phyloP scores from a whole-genome alignment of 2,888 invertebrate genomes.

The Helobdella robusta region DNA sequence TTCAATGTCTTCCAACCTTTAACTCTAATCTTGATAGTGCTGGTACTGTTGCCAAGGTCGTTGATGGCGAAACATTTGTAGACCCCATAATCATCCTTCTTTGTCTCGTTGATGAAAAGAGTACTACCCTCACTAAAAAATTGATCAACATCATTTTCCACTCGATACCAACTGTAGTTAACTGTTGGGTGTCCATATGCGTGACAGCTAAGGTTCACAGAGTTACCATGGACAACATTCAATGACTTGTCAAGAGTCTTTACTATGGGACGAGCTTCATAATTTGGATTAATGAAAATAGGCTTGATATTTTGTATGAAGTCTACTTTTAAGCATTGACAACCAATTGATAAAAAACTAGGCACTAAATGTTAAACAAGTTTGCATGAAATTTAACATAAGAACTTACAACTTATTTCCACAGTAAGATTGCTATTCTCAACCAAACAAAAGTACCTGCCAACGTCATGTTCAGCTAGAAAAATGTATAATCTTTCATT shows the following conservation, averaged over 20 bases:
- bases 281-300: background rate
- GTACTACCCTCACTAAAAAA: background rate
- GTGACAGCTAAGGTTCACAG: constrained; percentile 5
- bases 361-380: background rate
- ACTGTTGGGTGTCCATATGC: constrained; percentile 22
- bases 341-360: background rate
- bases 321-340: background rate
- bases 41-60: background rate
- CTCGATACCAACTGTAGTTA: constrained; percentile 10
- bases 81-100: constrained; percentile 20
- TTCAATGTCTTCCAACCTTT: constrained; percentile 17
- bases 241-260: constrained; percentile 21
- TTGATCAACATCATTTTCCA: background rate
- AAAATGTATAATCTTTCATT: no score
- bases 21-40: constrained; percentile 19
- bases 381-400: no score
- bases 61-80: constrained; percentile 22
- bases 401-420: constrained; percentile 16
- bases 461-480: constrained; percentile 21
- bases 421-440: constrained; percentile 3
- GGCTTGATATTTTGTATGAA: background rate
- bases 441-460: constrained; percentile 13
- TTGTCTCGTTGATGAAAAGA: constrained; percentile 7
- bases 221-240: constrained; percentile 20
- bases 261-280: constrained; percentile 15